Evolutionary conservation across 2,888 invertebrate genomes (phyloP).

Genomic region (Drosophila robusta): DNA sequence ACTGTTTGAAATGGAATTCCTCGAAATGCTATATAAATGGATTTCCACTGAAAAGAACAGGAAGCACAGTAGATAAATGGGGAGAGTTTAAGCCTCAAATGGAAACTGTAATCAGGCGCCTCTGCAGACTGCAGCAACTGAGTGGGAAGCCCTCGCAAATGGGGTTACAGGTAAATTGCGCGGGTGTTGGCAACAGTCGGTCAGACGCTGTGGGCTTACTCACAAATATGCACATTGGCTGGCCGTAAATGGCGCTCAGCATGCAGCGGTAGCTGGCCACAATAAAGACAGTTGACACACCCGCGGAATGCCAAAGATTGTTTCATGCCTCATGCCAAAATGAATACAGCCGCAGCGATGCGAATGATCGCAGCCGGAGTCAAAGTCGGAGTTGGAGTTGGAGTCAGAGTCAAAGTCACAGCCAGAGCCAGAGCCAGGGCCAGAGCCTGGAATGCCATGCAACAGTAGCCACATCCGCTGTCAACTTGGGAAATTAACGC

Average conservation of each 20-base stretch:
- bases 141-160: constrained; percentile 14
- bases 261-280: constrained; percentile 37
- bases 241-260: constrained; percentile 59
- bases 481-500: constrained; percentile 77
- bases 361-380: constrained; percentile 33
- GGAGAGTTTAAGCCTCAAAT: background rate
- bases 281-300: constrained; percentile 64
- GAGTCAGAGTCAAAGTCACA: background rate
- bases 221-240: constrained; percentile 21
- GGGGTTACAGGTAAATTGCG: constrained; percentile 23
- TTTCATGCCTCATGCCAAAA: constrained; percentile 48
- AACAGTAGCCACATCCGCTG: constrained; percentile 79
- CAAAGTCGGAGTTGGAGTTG: background rate
- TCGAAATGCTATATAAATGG: background rate
- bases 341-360: constrained; percentile 18
- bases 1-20: background rate
- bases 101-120: background rate
- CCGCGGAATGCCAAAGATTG: constrained; percentile 58
- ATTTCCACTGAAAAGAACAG: background rate
- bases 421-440: background rate
- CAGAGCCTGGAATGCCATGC: constrained; percentile 48
- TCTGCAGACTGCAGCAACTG: background rate
- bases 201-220: constrained; percentile 24
- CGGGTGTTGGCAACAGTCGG: constrained; percentile 46
- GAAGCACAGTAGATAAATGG: background rate